Conservation (phyloP, 2,888 invertebrate species). For the Archaeoteleia sp. region DNA sequence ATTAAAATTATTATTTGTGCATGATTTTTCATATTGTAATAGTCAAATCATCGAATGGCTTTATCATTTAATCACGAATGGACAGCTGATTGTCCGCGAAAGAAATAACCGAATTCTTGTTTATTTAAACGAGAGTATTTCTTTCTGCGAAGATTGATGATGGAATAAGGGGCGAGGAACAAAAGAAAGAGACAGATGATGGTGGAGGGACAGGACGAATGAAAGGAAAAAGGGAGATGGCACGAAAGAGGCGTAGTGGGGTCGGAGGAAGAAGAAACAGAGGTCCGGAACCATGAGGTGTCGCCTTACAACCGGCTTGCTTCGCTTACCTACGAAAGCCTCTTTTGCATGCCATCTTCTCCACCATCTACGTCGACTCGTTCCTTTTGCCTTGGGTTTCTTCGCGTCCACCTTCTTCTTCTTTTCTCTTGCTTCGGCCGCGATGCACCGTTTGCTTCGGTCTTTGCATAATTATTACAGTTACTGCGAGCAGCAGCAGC, state of each 20-base stretch:
- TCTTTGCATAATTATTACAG: slow-evolving; percentile 73
- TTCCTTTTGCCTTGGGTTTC: slow-evolving; percentile 67
- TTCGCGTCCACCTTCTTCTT: slow-evolving; percentile 58
- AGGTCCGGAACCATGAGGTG: slow-evolving; percentile 71
- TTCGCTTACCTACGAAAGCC: slow-evolving; percentile 72
- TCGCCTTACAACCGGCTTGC: slow-evolving; percentile 75
- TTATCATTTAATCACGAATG: too few relatives aligned
- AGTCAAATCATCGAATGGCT: too few relatives aligned
- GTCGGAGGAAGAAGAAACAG: slow-evolving; percentile 58
- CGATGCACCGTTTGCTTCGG: slow-evolving; percentile 67
- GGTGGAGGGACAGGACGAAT: slow-evolving; percentile 18
- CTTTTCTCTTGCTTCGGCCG: slow-evolving; percentile 52
- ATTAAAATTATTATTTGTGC: too few relatives aligned
- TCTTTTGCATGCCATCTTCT: slow-evolving; percentile 75
- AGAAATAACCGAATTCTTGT: too few relatives aligned
- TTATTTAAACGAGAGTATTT: neutral
- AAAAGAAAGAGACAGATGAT: slow-evolving; percentile 3
- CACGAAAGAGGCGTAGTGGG: slow-evolving; percentile 41
- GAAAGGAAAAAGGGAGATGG: slow-evolving; percentile 44
- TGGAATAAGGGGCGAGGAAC: slow-evolving; percentile 5
- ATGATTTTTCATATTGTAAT: too few relatives aligned
- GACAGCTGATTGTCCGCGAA: too few relatives aligned
- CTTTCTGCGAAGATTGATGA: neutral
- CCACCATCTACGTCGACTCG: slow-evolving; percentile 71
- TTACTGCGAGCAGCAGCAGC: slow-evolving; percentile 64